These are phyloP conservation scores for Vanessa tameamea DNA, from an alignment of 1,140 invertebrate species.

Conservation along the genomic window DNA sequence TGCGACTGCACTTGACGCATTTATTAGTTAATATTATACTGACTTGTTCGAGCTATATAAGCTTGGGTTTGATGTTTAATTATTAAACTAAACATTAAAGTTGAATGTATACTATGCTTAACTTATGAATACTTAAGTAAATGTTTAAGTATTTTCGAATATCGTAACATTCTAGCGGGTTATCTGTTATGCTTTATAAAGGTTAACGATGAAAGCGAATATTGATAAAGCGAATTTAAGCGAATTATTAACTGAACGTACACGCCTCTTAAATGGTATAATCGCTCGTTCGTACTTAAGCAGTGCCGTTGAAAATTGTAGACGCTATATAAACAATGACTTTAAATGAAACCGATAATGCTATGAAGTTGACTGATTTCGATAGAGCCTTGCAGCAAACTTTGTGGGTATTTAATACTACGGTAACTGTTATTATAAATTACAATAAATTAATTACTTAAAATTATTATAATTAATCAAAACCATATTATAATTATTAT, in stretches of 20 bases:
- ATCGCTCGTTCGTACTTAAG: background rate
- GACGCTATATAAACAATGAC: background rate
- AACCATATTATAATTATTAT: no score
- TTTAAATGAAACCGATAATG: background rate
- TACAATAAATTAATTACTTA: no score
- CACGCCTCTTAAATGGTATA: conserved; percentile 19
- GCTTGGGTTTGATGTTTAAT: no score
- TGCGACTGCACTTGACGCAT: no score
- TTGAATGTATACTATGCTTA: conserved; percentile 2
- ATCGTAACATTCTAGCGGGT: conserved; percentile 22
- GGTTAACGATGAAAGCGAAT: conserved; percentile 35
- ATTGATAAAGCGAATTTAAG: conserved; percentile 25
- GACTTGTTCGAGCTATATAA: no score
- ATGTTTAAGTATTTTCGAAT: conserved; percentile 19
- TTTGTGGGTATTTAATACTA: no score
- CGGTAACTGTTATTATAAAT: no score
- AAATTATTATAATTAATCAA: no score
- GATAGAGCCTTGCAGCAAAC: no score
- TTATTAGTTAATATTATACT: no score
- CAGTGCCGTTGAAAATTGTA: background rate
- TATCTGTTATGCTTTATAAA: conserved; percentile 32
- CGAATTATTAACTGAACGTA: conserved; percentile 11
- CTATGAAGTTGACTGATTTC: no score
- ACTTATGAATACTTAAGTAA: conserved; percentile 25
- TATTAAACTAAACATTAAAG: no score